A percentile compares a stretch with the other conserved stretches of the same genome.
Evolutionary conservation across 2,113 vertebrate genomes (phyloP).

Genomic region (Eulacestoma nigropectus): DNA sequence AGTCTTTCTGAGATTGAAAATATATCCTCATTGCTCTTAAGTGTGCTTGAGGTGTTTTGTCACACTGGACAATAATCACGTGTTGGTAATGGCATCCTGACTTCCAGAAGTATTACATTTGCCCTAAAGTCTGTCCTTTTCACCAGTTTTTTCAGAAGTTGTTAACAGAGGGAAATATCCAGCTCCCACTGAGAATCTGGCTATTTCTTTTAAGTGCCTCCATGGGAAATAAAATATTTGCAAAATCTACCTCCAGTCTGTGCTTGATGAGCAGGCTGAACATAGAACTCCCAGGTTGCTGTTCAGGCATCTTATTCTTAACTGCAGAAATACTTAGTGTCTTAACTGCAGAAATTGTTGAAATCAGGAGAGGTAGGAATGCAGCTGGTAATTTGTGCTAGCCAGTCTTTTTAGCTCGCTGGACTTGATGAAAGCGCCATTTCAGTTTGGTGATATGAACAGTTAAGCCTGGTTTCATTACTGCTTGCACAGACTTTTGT

Average conservation of each 20-base stretch:
- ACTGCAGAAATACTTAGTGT: conserved; percentile 2
- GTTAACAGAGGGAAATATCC: neutral
- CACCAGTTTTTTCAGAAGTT: neutral
- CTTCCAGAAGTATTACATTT: neutral
- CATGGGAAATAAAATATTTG: conserved; percentile 19
- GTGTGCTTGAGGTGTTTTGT: neutral
- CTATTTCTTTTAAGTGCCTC: neutral
- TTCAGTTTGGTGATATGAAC: conserved; percentile 22
- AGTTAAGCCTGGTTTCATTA: conserved; percentile 41
- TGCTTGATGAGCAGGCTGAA: neutral
- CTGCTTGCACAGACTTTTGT: neutral
- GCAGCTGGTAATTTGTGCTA: conserved; percentile 1
- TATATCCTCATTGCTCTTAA: neutral
- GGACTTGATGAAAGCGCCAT: conserved; percentile 5
- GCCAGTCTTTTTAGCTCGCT: neutral
- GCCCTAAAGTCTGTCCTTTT: neutral
- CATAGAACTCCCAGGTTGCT: neutral
- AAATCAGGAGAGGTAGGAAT: conserved; percentile 20
- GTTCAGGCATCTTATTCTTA: neutral
- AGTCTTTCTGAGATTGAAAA: neutral
- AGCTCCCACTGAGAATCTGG: neutral
- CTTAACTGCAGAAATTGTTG: neutral
- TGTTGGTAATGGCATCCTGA: neutral
- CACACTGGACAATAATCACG: neutral
- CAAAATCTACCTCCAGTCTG: neutral